Evolutionary conservation across 2,113 vertebrate species (phyloP).

Genomic region (Carassius auratus): DNA sequence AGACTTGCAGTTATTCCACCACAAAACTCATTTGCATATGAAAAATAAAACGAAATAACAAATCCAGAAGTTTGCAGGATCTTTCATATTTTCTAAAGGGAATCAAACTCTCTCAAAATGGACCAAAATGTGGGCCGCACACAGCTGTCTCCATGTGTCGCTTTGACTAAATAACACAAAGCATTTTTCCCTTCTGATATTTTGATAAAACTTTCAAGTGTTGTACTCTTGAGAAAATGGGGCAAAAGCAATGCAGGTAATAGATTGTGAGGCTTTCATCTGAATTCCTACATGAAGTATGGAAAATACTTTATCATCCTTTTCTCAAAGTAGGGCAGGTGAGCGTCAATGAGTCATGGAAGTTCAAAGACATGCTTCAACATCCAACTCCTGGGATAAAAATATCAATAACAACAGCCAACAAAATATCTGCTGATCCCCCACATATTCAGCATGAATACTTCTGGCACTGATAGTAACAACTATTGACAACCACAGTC

Average conservation of each 20-base stretch:
- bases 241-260: neutral
- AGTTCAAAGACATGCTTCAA: slow-evolving; percentile 42
- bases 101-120: neutral
- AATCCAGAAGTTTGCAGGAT: neutral
- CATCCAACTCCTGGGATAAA: neutral
- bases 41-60: neutral
- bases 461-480: slow-evolving; percentile 55
- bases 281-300: slow-evolving; percentile 23
- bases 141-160: neutral
- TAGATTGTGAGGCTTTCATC: slow-evolving; percentile 23
- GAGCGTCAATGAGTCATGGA: slow-evolving; percentile 29
- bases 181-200: neutral
- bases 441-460: slow-evolving; percentile 53
- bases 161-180: neutral
- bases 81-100: neutral
- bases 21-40: neutral
- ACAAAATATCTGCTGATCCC: slow-evolving; percentile 16
- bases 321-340: slow-evolving; percentile 39
- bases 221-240: neutral
- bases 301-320: slow-evolving; percentile 12
- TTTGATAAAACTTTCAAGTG: neutral
- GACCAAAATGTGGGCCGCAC: neutral
- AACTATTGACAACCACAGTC: slow-evolving; percentile 55
- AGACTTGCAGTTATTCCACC: neutral
- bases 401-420: slow-evolving; percentile 19